Percentiles rank a stretch among this genome's conserved stretches.
Evolutionary conservation across 2,888 invertebrate species (phyloP).

Genomic region (Diabrotica balteata): DNA sequence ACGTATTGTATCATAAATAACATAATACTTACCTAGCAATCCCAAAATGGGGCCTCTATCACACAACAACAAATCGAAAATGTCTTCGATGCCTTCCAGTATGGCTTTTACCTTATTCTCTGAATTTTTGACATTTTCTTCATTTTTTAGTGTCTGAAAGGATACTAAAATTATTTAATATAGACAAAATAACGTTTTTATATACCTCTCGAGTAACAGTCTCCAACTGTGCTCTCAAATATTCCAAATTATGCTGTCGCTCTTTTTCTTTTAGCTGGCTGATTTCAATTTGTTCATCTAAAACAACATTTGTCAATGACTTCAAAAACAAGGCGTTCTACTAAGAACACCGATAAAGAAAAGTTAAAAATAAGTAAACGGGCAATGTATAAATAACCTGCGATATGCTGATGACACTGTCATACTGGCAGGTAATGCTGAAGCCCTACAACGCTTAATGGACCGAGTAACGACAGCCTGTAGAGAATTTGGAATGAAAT

Average conservation of each 20-base stretch:
- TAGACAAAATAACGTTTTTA: neutral
- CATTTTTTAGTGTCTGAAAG: slow-evolving; percentile 41
- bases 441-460: too few species aligned
- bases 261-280: slow-evolving; percentile 66
- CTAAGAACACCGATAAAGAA: neutral
- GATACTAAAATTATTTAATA: neutral
- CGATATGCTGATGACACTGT: too few species aligned
- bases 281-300: slow-evolving; percentile 69
- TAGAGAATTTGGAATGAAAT: too few species aligned
- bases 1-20: too few species aligned
- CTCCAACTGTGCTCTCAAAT: slow-evolving; percentile 63
- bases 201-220: slow-evolving; percentile 60
- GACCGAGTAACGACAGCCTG: too few species aligned
- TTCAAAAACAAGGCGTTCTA: neutral
- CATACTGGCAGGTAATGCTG: too few species aligned
- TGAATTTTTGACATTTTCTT: slow-evolving; percentile 46
- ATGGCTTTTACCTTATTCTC: slow-evolving; percentile 41
- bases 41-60: slow-evolving; percentile 76
- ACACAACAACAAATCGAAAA: slow-evolving; percentile 72
- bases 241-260: slow-evolving; percentile 68
- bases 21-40: slow-evolving; percentile 65
- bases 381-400: too few species aligned
- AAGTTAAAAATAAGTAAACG: too few species aligned
- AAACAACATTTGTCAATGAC: slow-evolving; percentile 16
- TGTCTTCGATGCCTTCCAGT: slow-evolving; percentile 43